These are phyloP conservation scores for Paedocypris micromegethes DNA, from an alignment of 2,797 vertebrate genomes.

Conservation along the genomic window DNA sequence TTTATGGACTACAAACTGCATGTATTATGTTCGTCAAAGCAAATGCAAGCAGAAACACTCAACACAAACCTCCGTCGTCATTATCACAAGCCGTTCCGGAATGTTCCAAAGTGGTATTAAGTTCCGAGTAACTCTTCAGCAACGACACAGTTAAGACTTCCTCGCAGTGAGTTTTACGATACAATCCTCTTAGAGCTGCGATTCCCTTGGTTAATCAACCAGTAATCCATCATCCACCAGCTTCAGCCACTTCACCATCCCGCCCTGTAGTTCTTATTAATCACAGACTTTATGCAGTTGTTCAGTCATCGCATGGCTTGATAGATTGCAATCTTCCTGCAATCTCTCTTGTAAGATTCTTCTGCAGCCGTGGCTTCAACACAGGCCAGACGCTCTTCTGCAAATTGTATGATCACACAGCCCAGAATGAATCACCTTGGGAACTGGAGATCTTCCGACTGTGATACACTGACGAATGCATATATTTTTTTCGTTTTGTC, in stretches of 20 bases:
- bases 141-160: too few relatives aligned
- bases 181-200: too few relatives aligned
- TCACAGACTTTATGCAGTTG: background rate
- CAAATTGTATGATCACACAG: slow-evolving; percentile 12
- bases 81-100: too few relatives aligned
- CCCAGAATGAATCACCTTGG: slow-evolving; percentile 17
- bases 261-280: background rate
- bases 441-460: slow-evolving; percentile 5
- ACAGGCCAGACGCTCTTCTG: slow-evolving; percentile 16
- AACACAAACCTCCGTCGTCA: too few relatives aligned
- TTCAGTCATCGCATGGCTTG: slow-evolving; percentile 4
- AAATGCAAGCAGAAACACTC: too few relatives aligned
- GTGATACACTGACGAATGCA: slow-evolving; percentile 29
- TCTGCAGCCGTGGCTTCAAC: slow-evolving; percentile 27
- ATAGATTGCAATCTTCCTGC: slow-evolving; percentile 1
- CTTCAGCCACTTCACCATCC: background rate
- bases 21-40: too few relatives aligned
- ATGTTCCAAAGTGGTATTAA: too few relatives aligned
- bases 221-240: too few relatives aligned
- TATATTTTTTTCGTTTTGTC: slow-evolving; percentile 36
- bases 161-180: too few relatives aligned
- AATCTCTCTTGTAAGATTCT: slow-evolving; percentile 5
- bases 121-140: too few relatives aligned
- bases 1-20: too few relatives aligned
- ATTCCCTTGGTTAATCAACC: too few relatives aligned